Evolutionary conservation across 2,888 invertebrate genomes (phyloP).

Genomic region (Lycocerus yunnanus): DNA sequence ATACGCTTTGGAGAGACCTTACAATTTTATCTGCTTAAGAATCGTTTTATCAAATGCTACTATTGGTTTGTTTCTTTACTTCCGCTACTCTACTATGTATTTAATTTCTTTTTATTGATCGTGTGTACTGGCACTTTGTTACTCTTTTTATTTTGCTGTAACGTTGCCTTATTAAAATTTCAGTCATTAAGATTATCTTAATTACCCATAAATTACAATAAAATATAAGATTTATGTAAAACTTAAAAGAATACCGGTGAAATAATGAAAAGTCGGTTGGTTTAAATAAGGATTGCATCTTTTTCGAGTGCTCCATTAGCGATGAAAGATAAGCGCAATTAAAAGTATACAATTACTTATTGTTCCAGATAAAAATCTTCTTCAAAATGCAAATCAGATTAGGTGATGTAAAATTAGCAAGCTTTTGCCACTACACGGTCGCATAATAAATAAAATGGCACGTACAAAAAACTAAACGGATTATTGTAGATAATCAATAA

Average conservation of each 20-base stretch:
- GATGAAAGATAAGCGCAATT: neutral
- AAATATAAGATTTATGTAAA: conserved; percentile 1
- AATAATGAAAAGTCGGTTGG: neutral
- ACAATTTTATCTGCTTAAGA: conserved; percentile 14
- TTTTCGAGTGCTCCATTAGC: neutral
- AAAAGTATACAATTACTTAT: neutral
- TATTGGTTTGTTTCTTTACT: neutral
- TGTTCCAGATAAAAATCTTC: neutral
- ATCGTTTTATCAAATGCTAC: neutral
- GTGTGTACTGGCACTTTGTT: neutral
- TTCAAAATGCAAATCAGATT: neutral
- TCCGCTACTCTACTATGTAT: neutral
- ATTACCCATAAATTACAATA: conserved; percentile 18
- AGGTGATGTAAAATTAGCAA: neutral
- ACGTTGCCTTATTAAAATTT: neutral
- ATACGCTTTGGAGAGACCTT: conserved; percentile 18
- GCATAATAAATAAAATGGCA: neutral
- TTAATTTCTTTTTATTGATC: neutral
- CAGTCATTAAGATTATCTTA: conserved; percentile 21
- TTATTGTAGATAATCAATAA: no score
- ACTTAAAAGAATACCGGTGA: neutral
- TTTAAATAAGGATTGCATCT: neutral
- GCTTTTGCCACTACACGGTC: neutral
- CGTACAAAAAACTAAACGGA: no score
- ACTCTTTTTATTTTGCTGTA: neutral